Conservation (phyloP, 1,140 invertebrate species). For the Zaprionus inermis region DNA sequence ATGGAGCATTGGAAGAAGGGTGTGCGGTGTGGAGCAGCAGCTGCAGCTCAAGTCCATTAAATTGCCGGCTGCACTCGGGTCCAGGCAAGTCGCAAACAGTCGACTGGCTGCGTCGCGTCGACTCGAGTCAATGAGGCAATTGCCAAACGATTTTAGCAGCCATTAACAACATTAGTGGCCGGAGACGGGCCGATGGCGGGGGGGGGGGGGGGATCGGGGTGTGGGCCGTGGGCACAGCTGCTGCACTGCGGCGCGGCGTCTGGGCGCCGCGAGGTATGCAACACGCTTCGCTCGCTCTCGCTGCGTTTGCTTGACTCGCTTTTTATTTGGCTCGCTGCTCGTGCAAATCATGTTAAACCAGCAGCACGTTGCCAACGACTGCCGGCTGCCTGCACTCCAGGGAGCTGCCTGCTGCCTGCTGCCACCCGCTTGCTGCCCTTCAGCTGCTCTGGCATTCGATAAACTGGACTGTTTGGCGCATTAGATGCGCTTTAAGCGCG, state of each 20-base stretch:
- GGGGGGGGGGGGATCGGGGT: no score
- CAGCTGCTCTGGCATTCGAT: background rate
- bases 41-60: slow-evolving; percentile 62
- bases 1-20: slow-evolving; percentile 45
- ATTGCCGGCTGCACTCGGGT: slow-evolving; percentile 58
- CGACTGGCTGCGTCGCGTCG: background rate
- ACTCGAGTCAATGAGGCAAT: slow-evolving; percentile 73
- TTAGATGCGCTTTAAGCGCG: slow-evolving; percentile 38
- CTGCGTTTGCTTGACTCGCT: slow-evolving; percentile 40
- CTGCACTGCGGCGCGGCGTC: background rate
- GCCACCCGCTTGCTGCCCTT: background rate
- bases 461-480: slow-evolving; percentile 23
- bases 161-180: slow-evolving; percentile 74
- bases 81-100: slow-evolving; percentile 41
- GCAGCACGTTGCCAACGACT: slow-evolving; percentile 47
- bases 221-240: background rate
- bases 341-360: slow-evolving; percentile 74
- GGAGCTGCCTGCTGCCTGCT: background rate
- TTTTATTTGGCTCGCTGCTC: slow-evolving; percentile 63
- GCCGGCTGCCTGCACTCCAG: background rate
- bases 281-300: slow-evolving; percentile 44
- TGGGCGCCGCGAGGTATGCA: slow-evolving; percentile 31
- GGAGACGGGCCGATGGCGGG: background rate
- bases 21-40: background rate
- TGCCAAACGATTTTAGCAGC: slow-evolving; percentile 74